Conservation (phyloP, 2,797 vertebrate species). For the Tragopan temminckii region DNA sequence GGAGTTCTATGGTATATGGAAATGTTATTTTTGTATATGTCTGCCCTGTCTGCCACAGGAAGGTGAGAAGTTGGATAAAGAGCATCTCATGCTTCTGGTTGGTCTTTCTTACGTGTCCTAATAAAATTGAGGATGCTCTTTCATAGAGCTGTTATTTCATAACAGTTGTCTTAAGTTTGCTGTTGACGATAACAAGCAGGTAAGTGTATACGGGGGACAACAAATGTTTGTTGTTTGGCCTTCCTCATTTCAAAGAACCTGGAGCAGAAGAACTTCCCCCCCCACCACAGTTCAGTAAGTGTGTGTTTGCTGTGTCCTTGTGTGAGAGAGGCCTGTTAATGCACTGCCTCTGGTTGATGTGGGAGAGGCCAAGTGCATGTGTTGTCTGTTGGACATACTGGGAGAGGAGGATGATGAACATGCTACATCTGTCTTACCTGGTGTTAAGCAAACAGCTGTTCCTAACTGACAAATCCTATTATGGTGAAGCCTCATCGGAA, state of each 20-base stretch:
- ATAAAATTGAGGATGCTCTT: neutral
- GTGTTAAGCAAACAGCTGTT: neutral
- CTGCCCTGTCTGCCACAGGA: neutral
- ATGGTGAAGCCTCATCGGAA: neutral
- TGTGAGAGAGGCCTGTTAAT: neutral
- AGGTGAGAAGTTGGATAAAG: neutral
- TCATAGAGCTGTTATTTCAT: neutral
- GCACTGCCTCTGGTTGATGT: fast-evolving
- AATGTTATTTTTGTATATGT: fast-evolving
- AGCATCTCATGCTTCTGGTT: neutral
- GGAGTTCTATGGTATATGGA: neutral
- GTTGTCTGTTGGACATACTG: fast-evolving
- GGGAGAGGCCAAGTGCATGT: neutral
- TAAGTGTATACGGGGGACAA: neutral
- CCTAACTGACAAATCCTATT: neutral
- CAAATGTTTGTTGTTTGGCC: neutral
- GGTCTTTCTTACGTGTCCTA: fast-evolving
- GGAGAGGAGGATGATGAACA: fast-evolving
- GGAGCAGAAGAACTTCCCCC: too few relatives aligned
- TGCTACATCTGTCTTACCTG: neutral
- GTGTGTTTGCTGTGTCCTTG: fast-evolving
- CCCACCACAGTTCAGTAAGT: fast-evolving
- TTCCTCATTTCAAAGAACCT: neutral
- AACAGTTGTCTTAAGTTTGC: neutral
- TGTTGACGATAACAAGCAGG: fast-evolving